Base-by-base conservation (phyloP, 2,888 invertebrate species). In the Petrophora chlorosata region DNA sequence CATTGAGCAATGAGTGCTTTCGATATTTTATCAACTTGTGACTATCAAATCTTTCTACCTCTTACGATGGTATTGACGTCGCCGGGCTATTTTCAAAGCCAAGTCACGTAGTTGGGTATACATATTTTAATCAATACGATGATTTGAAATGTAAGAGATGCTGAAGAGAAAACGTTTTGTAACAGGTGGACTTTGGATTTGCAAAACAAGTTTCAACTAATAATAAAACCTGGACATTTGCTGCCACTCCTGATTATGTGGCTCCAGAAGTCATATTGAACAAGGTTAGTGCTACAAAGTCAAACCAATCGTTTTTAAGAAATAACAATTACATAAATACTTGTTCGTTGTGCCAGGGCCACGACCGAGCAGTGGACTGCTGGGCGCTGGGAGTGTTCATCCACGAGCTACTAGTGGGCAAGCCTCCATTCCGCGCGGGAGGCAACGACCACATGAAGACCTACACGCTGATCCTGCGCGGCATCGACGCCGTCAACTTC, bases 401-500 rank as follows among this genome's bases (percentile, higher is more conserved):
- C 50, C 97, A 95, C 77, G 98, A 98, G 79, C 85, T 98, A 49
- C 84, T 98, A 7, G 94, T 95, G 3, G 98, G 98, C 39, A 95
- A 94, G 70, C 97, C 98, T 19, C 98, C 98, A 0, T 98, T 98
- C 85, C 92, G 96, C 15, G 97, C 97, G 8, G 88, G 94, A 3
- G 98, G 97, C 17, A 92, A 94, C 10, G 97, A 97, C 83, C 97
- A 98, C 73, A 96, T 98, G 94, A 96, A 96, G 79, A 98, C 98
- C 0, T 99, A 98, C 83, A 97, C 97, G 63, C 93, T 97, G 61
- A 98, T 98, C 65, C 87, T 98, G 53, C 95, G 95, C 62, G 98
- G 98, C 19, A 96, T 99, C 39, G 98, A 98, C 73, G 94, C 94
- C 29, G 93, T 97, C 8, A 92, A 94, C 46, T 96, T 98, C 89